Percentiles rank a stretch among this genome's conserved stretches.
Evolutionary conservation across 2,797 vertebrate species (phyloP).

Genomic region (Chelidonichthys spinosus): DNA sequence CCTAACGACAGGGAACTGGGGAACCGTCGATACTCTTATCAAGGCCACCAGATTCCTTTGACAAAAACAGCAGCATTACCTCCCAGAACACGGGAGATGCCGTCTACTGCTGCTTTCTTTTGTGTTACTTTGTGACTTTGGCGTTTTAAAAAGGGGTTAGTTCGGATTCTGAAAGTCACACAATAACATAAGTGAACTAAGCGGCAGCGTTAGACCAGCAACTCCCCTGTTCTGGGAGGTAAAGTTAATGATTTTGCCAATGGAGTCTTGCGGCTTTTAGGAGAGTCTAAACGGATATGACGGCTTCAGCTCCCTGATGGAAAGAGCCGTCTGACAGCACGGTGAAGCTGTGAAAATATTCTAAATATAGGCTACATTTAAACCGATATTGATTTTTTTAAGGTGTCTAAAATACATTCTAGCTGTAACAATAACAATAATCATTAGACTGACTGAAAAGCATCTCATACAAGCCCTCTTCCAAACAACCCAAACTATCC

Average conservation of each 20-base stretch:
- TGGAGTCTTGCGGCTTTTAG: not conserved
- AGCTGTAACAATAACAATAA: too few relatives aligned
- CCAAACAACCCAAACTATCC: not conserved
- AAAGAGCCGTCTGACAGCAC: not conserved
- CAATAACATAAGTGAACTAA: not conserved
- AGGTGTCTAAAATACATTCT: not conserved
- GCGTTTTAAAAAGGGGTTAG: not conserved
- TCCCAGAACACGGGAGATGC: not conserved
- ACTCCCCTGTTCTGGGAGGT: not conserved
- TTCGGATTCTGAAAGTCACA: not conserved
- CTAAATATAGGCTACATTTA: not conserved
- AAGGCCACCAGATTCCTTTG: not conserved
- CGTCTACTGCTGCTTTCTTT: not conserved
- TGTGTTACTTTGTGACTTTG: not conserved
- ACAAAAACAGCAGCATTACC: not conserved
- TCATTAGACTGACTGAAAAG: not conserved
- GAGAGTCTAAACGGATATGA: too few relatives aligned
- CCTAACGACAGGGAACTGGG: not conserved
- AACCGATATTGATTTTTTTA: not conserved
- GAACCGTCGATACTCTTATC: not conserved
- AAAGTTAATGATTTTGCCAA: not conserved
- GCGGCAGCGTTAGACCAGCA: not conserved
- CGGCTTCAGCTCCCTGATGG: not conserved
- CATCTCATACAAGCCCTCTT: not conserved
- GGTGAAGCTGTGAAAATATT: not conserved